A percentile compares a stretch with the other conserved stretches of the same genome.
phyloP scores from a whole-genome alignment of 1,140 invertebrate species.

The Asbolus verrucosus region DNA sequence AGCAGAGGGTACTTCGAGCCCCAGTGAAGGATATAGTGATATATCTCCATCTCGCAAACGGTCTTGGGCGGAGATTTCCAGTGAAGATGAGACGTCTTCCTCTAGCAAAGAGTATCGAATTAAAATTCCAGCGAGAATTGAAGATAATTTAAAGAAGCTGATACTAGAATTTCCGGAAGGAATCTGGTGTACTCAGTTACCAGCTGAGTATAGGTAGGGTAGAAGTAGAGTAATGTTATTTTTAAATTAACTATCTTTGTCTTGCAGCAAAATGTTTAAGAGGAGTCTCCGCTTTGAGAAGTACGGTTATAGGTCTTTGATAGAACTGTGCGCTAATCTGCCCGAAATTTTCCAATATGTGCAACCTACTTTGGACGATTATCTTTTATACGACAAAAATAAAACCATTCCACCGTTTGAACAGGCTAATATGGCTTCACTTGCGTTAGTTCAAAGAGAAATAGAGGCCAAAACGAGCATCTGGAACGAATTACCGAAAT shows the following conservation, averaged over 20 bases:
- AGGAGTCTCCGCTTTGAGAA: constrained; percentile 18
- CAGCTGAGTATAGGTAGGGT: constrained; percentile 41
- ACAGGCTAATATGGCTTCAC: neutral
- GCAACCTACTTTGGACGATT: constrained; percentile 25
- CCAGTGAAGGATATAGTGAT: too few relatives aligned
- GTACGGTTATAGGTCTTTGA: constrained; percentile 45
- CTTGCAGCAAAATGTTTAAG: constrained; percentile 39
- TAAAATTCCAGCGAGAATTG: constrained; percentile 33
- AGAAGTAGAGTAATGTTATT: neutral
- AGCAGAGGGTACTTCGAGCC: too few relatives aligned
- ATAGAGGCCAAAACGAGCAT: neutral
- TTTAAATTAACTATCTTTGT: constrained; percentile 16
- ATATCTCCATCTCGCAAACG: too few relatives aligned
- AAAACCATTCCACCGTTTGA: neutral
- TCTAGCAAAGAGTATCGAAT: neutral
- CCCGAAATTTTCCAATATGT: constrained; percentile 40
- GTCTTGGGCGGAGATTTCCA: too few relatives aligned
- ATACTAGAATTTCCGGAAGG: constrained; percentile 39
- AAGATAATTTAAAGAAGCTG: constrained; percentile 45
- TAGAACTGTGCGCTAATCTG: constrained; percentile 41
- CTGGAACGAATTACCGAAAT: too few relatives aligned
- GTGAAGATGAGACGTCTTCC: neutral
- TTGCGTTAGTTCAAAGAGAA: neutral
- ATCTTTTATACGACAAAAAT: constrained; percentile 15
- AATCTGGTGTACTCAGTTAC: constrained; percentile 44